Base-by-base conservation (phyloP, 2,113 vertebrate species). In the Romanogobio albipinnatus region DNA sequence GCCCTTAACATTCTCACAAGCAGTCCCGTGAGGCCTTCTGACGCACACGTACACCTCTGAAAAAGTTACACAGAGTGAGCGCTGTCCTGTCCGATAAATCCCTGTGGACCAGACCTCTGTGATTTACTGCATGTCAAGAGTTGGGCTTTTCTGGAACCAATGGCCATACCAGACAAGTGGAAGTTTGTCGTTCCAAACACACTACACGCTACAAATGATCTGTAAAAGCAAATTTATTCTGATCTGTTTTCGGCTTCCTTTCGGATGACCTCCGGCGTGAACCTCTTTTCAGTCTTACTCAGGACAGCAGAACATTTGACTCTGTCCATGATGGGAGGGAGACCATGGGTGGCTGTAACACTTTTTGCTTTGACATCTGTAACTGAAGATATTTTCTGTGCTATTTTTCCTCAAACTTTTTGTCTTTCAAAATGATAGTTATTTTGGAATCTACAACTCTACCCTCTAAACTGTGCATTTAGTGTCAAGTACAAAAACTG, bases 1-100 rank as follows among this genome's bases (percentile, higher is more conserved):
- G 80, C 89, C 84, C 74, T 86, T 77, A 85, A 88, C 90, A 84
- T 88, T 58, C 61, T 86, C 75, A 29, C 82, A 80, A 61, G 70
- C 77, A 17, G 58, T 83, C 83, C 64, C 62, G 33, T 88, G 85
- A 78, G 81, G 59, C 78, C 39, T 70, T 82, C 77, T 77, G 53
- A 62, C 56, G 64, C 73, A 76, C 24, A 53, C 33, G 15, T 58
- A 71, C 53, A 77, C 43, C 58, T 73, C 62, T 29, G 56, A 77
- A 84, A 79, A 45, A 45, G 59, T 73, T 76, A 58, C 82, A 74
- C 77, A 66, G 83, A 71, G 74, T 68, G 82, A 82, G 51, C 51
- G 11, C 19, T 82, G 76, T 82, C 68, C 39, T 66, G 53, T 76
- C 76, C 73, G 64, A 51, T 84, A 29, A 71, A 73, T 47, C 26